A percentile compares a stretch with the other conserved stretches of the same genome.
Evolutionary conservation across 37 sponge, comb jelly and placozoan genomes (phyloP).

Genomic region (Ianthella basta): DNA sequence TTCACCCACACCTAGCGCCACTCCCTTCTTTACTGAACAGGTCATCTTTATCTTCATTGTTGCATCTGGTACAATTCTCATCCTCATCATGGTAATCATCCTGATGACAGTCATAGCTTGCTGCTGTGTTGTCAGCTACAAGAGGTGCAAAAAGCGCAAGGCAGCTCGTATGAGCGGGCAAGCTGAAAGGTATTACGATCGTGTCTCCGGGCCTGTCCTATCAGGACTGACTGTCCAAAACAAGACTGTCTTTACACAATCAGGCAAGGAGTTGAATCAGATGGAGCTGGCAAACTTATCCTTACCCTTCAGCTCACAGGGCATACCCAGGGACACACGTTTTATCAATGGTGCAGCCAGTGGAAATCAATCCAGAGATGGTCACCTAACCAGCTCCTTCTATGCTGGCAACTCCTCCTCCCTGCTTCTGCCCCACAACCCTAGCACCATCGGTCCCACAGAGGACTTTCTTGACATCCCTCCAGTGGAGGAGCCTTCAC

Average conservation of each 20-base stretch:
- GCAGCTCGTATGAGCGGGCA: not conserved
- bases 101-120: constrained; percentile 32
- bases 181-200: not conserved
- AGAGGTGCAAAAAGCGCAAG: not conserved
- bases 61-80: constrained; percentile 24
- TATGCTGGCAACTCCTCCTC: not conserved
- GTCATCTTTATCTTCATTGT: not conserved
- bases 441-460: constrained; percentile 18
- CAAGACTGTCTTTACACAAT: no score
- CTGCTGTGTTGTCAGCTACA: constrained; percentile 19
- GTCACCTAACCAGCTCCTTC: not conserved
- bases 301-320: not conserved
- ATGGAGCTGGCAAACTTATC: not conserved
- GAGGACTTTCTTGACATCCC: not conserved
- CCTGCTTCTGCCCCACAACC: not conserved
- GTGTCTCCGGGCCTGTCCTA: not conserved
- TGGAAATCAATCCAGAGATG: not conserved
- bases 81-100: constrained; percentile 35
- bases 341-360: not conserved
- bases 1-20: not conserved
- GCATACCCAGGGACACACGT: not conserved
- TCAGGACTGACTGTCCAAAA: no score
- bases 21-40: no score
- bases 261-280: not conserved
- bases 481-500: not conserved